Evolutionary conservation across 2,888 invertebrate genomes (phyloP).

Genomic region (Beris morrisii): DNA sequence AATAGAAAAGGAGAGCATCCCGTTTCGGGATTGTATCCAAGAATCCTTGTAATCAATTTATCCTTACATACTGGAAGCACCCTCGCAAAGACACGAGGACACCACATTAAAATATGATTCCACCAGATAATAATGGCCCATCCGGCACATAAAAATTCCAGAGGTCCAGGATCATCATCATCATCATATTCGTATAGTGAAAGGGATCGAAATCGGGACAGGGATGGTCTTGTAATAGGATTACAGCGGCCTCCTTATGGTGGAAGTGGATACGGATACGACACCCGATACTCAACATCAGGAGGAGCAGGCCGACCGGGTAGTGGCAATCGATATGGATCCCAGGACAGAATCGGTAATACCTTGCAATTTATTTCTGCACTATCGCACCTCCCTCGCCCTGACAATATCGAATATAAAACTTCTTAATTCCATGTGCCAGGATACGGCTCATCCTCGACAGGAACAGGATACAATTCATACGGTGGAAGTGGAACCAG

Average conservation of each 20-base stretch:
- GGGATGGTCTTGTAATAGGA: constrained; percentile 24
- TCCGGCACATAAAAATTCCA: constrained; percentile 31
- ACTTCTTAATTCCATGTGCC: background rate
- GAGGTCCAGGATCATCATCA: constrained; percentile 28
- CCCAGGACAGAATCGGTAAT: constrained; percentile 29
- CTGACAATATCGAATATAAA: too few species aligned
- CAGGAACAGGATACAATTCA: background rate
- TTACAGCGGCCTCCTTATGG: constrained; percentile 20
- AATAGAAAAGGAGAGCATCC: constrained; percentile 14
- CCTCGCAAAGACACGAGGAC: constrained; percentile 8
- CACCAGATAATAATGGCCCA: constrained; percentile 25
- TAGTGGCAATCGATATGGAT: constrained; percentile 24
- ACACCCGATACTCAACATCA: constrained; percentile 20
- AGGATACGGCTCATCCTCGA: constrained; percentile 19
- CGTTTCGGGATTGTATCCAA: constrained; percentile 3
- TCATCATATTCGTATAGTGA: constrained; percentile 12
- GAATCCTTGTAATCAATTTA: constrained; percentile 33
- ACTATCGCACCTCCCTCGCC: background rate
- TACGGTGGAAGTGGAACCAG: constrained; percentile 48
- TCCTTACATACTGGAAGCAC: background rate
- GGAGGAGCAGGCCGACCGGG: constrained; percentile 2
- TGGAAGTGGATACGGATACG: constrained; percentile 18
- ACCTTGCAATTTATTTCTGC: background rate
- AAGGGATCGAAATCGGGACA: constrained; percentile 25
- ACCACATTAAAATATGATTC: constrained; percentile 31